Evolutionary conservation across 2,797 vertebrate genomes (phyloP).

Genomic region (Halcyon chelicuti): DNA sequence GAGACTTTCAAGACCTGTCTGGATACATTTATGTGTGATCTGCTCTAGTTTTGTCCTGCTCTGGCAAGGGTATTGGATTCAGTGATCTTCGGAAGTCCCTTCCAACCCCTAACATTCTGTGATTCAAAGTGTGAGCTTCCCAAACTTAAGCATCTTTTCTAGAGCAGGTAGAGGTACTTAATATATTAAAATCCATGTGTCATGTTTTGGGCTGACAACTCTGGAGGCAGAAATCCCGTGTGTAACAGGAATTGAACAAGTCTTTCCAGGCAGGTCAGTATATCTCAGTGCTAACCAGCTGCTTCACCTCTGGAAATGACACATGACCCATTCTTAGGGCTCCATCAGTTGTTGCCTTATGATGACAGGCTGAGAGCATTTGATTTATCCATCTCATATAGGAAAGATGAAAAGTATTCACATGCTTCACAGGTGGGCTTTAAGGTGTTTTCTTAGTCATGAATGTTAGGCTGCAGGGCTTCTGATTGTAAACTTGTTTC

Average conservation of each 20-base stretch:
- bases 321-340: neutral
- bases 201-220: neutral
- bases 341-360: neutral
- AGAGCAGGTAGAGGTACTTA: neutral
- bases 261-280: neutral
- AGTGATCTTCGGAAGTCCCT: too few relatives aligned
- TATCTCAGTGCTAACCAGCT: neutral
- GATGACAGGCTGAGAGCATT: neutral
- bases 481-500: conserved; percentile 1
- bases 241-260: neutral
- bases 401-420: neutral
- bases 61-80: too few relatives aligned
- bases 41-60: too few relatives aligned
- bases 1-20: too few relatives aligned
- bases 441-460: neutral
- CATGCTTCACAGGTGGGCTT: neutral
- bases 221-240: neutral
- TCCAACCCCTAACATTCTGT: too few relatives aligned
- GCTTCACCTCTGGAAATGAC: neutral
- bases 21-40: too few relatives aligned
- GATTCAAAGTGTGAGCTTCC: neutral
- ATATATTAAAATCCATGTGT: neutral
- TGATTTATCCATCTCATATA: neutral
- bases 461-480: neutral
- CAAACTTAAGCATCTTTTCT: neutral